Evolutionary conservation across 2,113 vertebrate genomes (phyloP).

Genomic region (Xiphophorus maculatus): DNA sequence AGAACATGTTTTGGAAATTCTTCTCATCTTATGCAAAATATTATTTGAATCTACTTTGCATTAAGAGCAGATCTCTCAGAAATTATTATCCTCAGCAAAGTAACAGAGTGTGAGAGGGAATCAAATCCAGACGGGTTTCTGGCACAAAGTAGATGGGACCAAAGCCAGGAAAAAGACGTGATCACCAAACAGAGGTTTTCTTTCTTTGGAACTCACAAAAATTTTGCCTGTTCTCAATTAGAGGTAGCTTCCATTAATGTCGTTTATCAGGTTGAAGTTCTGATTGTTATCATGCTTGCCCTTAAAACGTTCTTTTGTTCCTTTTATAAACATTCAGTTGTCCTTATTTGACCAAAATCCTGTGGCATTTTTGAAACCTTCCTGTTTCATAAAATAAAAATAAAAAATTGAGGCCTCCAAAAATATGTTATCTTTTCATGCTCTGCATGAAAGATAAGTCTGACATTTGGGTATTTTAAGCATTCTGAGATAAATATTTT

Average conservation of each 20-base stretch:
- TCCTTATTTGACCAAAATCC: conserved; percentile 13
- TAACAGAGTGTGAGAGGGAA: conserved; percentile 56
- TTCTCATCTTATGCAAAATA: conserved; percentile 23
- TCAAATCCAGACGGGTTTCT: conserved; percentile 72
- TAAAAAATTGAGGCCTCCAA: conserved; percentile 7
- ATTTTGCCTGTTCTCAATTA: conserved; percentile 13
- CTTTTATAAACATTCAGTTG: background rate
- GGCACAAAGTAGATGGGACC: conserved; percentile 35
- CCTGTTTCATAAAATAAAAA: conserved; percentile 17
- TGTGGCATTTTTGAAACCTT: conserved; percentile 1
- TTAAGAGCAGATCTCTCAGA: conserved; percentile 40
- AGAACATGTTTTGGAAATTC: background rate
- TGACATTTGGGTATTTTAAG: background rate
- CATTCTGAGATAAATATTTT: background rate
- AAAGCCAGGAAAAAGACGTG: conserved; percentile 42
- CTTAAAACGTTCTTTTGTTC: background rate
- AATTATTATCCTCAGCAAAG: conserved; percentile 60
- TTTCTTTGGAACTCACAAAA: conserved; percentile 24
- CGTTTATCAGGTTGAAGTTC: conserved; percentile 11
- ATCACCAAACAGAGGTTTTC: conserved; percentile 34
- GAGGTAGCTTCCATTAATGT: background rate
- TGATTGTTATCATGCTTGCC: background rate
- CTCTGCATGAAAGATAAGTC: background rate
- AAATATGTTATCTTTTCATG: conserved; percentile 5
- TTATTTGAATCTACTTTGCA: conserved; percentile 28